Base-by-base conservation (phyloP, 2,113 vertebrate species). In the Mastomys coucha region DNA sequence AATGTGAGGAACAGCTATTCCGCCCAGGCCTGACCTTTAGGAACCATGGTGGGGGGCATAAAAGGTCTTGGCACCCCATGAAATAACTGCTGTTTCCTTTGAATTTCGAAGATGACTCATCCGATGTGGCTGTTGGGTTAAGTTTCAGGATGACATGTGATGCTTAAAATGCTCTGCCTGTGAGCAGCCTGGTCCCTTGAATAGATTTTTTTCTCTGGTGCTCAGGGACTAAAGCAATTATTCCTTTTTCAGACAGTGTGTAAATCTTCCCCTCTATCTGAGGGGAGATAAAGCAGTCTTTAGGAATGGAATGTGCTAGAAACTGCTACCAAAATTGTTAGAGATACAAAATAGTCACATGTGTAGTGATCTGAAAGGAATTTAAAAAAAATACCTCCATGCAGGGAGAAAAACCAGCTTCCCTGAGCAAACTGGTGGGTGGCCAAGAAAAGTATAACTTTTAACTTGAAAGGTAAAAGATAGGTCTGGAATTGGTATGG, bases 91-190 rank as follows among this genome's bases (percentile, higher is more conserved):
- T 39, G 17, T 92, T 91, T 75, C 69, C 78, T 96, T 93, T 96
- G 88, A 95, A 42, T 93, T 93, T 96, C 24, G 11, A 95, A 81
- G 69, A 51, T 96, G 94, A 96, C 33, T 96, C 80, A 92, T 51
- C 12, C 8, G 14, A 49, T 73, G 17, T 53, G 65, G 80, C 73
- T 88, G 11, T 90, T 81, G 77, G 73, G 11, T 89, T 95, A 86
- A 89, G 36, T 87, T 93, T 93, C 69, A 96, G 82, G 70, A 82
- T 93, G 91, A 93, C 76, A 67, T 9, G 13, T 84, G 85, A 86
- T 95, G 58, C 73, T 96, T 90, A 77, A 90, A 91, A 82, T 60
- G 24, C 36, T 56, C n/a, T 78, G 53, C 24, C 53, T 49, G 22
- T 87, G 81, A 93, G 70, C 60, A 85, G 88, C 56, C 56, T 85